Evolutionary conservation across 2,888 invertebrate genomes (phyloP).

Genomic region (Idaea straminata): DNA sequence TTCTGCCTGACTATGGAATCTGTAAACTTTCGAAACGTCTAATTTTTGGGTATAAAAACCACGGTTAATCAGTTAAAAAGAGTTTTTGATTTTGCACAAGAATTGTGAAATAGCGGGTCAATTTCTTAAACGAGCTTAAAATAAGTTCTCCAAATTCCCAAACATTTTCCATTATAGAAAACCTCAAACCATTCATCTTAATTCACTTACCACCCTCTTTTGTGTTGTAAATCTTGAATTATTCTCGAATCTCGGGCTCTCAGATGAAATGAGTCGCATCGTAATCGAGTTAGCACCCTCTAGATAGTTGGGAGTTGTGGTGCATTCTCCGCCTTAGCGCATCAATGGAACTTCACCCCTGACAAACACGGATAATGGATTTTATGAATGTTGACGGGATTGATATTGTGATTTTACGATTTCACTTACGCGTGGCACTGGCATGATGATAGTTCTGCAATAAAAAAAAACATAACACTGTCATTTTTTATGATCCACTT

Average conservation of each 20-base stretch:
- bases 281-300: constrained; percentile 58
- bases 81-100: background rate
- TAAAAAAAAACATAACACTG: background rate
- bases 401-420: background rate
- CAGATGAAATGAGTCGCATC: constrained; percentile 61
- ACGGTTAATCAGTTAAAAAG: background rate
- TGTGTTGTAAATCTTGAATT: constrained; percentile 51
- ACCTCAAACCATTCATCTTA: constrained; percentile 57
- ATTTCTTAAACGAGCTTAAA: constrained; percentile 3
- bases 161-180: constrained; percentile 23
- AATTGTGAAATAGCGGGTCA: background rate
- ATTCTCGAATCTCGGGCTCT: constrained; percentile 61
- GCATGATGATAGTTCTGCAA: background rate
- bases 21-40: too few species aligned
- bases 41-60: background rate
- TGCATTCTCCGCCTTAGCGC: constrained; percentile 19
- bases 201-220: constrained; percentile 61
- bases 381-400: background rate
- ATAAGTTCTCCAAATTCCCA: constrained; percentile 3
- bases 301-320: constrained; percentile 53
- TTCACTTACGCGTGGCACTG: background rate
- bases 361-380: background rate
- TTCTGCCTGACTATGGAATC: too few species aligned
- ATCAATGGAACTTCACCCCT: background rate
- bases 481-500: background rate